Percentiles rank a stretch among this genome's conserved stretches.
Evolutionary conservation across 2,888 invertebrate species (phyloP).

Genomic region (Zaprionus obscuricornis): DNA sequence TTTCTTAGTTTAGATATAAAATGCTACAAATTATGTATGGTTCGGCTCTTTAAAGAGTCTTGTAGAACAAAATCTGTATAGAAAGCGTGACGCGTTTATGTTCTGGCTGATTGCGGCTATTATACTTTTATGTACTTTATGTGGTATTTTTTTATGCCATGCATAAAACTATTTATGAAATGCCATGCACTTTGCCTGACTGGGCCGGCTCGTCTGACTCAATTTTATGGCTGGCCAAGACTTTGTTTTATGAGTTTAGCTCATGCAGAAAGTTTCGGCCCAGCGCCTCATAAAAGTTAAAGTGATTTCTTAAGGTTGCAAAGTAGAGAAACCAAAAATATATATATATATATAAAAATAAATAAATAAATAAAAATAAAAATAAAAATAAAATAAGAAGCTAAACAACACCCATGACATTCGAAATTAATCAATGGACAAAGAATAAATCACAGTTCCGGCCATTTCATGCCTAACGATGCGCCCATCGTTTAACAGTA

Average conservation of each 20-base stretch:
- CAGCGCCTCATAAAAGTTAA: constrained; percentile 50
- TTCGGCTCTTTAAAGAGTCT: no score
- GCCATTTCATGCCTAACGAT: constrained; percentile 48
- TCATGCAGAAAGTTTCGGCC: constrained; percentile 23
- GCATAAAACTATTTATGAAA: constrained; percentile 73
- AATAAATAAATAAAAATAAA: no score
- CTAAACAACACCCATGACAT: constrained; percentile 13
- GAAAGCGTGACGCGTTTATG: constrained; percentile 16
- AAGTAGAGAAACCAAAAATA: no score
- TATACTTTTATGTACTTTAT: no score
- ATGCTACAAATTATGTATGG: no score
- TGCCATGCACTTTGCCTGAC: constrained; percentile 45
- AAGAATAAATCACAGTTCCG: constrained; percentile 58
- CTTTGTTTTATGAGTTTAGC: constrained; percentile 50
- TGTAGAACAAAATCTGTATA: no score
- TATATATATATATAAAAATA: no score
- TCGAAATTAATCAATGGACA: constrained; percentile 61
- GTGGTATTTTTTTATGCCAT: constrained; percentile 33
- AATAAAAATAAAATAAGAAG: no score
- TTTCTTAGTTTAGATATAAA: no score
- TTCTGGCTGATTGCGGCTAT: constrained; percentile 45
- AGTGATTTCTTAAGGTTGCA: constrained; percentile 18
- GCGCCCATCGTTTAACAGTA: constrained; percentile 27
- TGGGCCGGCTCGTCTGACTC: no score
- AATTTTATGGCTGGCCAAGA: constrained; percentile 49